phyloP scores from a whole-genome alignment of 92 coral and sea anemone genomes.

The Zoanthus solanderi region DNA sequence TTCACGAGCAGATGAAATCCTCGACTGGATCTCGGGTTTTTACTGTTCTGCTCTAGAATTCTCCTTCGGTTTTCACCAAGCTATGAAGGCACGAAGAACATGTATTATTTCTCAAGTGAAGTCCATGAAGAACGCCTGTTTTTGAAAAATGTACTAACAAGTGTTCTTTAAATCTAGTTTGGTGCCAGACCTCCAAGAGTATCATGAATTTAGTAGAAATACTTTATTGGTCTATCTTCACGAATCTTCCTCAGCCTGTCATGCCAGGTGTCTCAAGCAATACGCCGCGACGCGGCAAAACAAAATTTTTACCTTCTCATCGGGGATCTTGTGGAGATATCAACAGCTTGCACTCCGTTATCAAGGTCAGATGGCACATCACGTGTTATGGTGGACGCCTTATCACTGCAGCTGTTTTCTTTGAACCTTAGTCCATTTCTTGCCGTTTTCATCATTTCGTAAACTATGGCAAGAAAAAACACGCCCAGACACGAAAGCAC shows the following conservation, averaged over 20 bases:
- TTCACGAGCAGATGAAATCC: too few relatives aligned
- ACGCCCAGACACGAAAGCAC: constrained; percentile 32
- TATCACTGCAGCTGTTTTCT: neutral
- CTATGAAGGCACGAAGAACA: too few relatives aligned
- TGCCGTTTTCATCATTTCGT: constrained; percentile 23
- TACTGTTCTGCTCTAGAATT: too few relatives aligned
- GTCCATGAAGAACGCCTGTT: too few relatives aligned
- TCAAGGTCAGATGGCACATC: constrained; percentile 24
- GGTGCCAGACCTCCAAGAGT: too few relatives aligned
- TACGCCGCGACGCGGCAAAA: neutral
- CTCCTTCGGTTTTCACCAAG: too few relatives aligned
- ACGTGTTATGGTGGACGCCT: neutral
- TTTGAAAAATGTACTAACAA: too few relatives aligned
- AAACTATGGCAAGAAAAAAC: constrained; percentile 19
- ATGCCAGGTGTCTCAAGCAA: neutral
- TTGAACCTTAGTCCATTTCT: neutral
- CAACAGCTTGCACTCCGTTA: neutral
- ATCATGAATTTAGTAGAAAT: too few relatives aligned
- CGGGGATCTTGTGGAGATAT: constrained; percentile 2
- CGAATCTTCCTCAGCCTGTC: neutral
- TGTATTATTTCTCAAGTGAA: too few relatives aligned
- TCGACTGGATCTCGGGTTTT: too few relatives aligned
- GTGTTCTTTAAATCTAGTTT: too few relatives aligned
- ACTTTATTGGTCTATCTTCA: too few relatives aligned
- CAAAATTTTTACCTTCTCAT: neutral